Evolutionary conservation across 2,888 invertebrate genomes (phyloP).

Genomic region (Thymelicus acteon): DNA sequence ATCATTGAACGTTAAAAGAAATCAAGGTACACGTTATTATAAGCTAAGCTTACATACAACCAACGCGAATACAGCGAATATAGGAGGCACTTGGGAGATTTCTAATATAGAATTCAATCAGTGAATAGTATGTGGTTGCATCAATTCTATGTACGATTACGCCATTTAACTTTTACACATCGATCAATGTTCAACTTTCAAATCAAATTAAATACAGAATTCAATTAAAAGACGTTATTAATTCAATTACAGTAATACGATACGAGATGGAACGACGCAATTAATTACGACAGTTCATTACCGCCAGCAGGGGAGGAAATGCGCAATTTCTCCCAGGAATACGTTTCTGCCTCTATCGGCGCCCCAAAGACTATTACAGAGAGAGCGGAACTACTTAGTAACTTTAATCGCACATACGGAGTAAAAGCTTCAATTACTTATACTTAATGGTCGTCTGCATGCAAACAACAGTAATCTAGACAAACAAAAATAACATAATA

Average conservation of each 20-base stretch:
- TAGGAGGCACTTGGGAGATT: no score
- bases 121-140: background rate
- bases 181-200: background rate
- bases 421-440: constrained; percentile 12
- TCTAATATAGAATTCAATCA: no score
- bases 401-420: background rate
- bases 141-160: background rate
- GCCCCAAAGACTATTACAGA: background rate
- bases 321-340: constrained; percentile 10
- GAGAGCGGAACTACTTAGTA: background rate
- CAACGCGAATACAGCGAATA: no score
- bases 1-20: no score
- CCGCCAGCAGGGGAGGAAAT: constrained; percentile 16
- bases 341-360: background rate
- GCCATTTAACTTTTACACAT: background rate
- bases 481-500: constrained; percentile 18
- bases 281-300: background rate
- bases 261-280: background rate
- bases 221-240: no score
- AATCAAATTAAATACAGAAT: no score
- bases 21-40: no score
- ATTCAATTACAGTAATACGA: background rate
- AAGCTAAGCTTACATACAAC: no score
- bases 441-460: constrained; percentile 13
- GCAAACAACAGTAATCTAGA: constrained; percentile 24